Evolutionary conservation across 2,888 invertebrate genomes (phyloP).

Genomic region (Dynastes hyllus): DNA sequence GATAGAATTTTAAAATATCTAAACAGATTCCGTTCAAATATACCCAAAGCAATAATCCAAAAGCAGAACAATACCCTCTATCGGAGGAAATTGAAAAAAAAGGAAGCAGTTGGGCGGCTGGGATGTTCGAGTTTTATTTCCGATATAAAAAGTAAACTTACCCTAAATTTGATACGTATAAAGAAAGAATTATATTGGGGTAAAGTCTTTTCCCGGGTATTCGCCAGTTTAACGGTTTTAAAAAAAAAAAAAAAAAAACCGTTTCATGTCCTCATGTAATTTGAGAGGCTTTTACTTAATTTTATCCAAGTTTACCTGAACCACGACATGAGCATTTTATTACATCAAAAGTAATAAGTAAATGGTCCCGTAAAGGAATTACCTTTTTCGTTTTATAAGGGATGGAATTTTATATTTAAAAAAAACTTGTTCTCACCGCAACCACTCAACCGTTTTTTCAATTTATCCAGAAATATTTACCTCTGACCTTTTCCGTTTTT

Average conservation of each 20-base stretch:
- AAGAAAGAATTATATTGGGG: constrained; percentile 13
- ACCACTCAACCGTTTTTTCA: too few species aligned
- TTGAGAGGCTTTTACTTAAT: not conserved
- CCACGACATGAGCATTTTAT: not conserved
- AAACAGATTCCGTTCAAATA: constrained; percentile 10
- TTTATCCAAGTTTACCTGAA: not conserved
- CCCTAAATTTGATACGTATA: constrained; percentile 15
- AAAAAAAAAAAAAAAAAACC: not conserved
- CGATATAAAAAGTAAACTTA: constrained; percentile 14
- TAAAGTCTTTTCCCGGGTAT: not conserved
- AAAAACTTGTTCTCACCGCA: too few species aligned
- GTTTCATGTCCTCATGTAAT: not conserved
- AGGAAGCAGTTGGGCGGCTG: not conserved
- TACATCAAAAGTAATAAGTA: not conserved
- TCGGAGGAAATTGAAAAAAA: constrained; percentile 7
- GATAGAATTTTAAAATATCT: constrained; percentile 10
- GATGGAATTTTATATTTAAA: too few species aligned
- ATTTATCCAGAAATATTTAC: too few species aligned
- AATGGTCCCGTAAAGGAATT: too few species aligned
- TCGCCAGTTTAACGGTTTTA: too few species aligned
- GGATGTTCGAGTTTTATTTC: constrained; percentile 6
- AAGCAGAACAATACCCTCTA: not conserved
- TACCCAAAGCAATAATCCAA: constrained; percentile 1
- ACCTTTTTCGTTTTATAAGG: too few species aligned
- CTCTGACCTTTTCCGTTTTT: too few species aligned